These are phyloP conservation scores for Caenorhabditis japonica DNA, from an alignment of 2,888 invertebrate genomes.

Conservation along the genomic window DNA sequence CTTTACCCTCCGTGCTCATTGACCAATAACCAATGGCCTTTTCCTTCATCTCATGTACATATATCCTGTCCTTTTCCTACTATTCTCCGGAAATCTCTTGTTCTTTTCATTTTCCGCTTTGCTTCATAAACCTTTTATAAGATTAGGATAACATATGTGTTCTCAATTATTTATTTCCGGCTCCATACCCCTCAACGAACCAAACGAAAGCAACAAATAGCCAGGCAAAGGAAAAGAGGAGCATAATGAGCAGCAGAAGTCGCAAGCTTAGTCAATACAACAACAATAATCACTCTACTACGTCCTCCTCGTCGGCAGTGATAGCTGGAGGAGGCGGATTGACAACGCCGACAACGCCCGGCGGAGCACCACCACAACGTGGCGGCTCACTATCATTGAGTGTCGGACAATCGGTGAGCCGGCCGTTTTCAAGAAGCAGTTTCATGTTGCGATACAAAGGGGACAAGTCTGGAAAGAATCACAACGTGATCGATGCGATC, in stretches of 20 bases:
- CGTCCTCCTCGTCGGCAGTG: slow-evolving; percentile 24
- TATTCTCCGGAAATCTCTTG: too few relatives aligned
- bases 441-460: slow-evolving; percentile 47
- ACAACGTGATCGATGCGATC: slow-evolving; percentile 42
- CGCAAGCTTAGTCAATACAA: slow-evolving; percentile 43
- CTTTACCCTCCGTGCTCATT: too few relatives aligned
- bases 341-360: slow-evolving; percentile 16
- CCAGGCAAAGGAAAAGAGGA: too few relatives aligned
- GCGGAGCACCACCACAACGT: slow-evolving; percentile 30
- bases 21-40: too few relatives aligned
- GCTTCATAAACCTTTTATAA: too few relatives aligned
- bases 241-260: slow-evolving; percentile 51
- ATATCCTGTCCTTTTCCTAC: too few relatives aligned
- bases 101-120: too few relatives aligned
- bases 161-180: too few relatives aligned
- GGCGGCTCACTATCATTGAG: slow-evolving; percentile 42
- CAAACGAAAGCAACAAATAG: too few relatives aligned
- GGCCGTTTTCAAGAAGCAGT: slow-evolving; percentile 45
- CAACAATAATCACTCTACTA: slow-evolving; percentile 10
- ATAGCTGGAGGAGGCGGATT: slow-evolving; percentile 30
- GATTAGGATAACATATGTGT: too few relatives aligned
- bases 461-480: slow-evolving; percentile 39
- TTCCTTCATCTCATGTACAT: too few relatives aligned
- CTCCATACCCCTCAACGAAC: too few relatives aligned
- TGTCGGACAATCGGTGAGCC: slow-evolving; percentile 35